phyloP scores from a whole-genome alignment of 2,797 vertebrate genomes.

The Pantherophis vulpinus region DNA sequence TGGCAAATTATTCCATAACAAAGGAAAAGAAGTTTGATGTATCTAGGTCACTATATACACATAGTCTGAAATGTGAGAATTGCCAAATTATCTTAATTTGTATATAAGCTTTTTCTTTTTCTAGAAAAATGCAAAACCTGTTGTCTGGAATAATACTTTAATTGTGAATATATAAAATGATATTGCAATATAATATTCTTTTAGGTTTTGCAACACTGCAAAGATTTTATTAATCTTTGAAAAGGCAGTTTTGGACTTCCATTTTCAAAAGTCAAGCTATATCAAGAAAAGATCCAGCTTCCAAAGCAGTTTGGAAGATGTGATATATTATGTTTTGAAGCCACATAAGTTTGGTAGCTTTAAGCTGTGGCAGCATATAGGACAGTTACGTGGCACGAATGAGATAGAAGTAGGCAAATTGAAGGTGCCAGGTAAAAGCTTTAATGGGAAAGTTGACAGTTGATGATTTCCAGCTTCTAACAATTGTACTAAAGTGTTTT shows the following conservation, averaged over 20 bases:
- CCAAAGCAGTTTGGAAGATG: neutral
- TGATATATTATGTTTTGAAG: neutral
- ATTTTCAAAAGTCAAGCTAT: neutral
- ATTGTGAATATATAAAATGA: neutral
- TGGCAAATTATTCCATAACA: neutral
- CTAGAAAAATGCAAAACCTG: neutral
- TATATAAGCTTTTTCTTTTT: neutral
- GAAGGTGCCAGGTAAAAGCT: neutral
- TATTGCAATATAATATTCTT: neutral
- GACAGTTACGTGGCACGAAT: no score
- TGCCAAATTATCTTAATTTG: neutral
- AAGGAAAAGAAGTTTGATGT: neutral
- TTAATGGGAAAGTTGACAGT: neutral
- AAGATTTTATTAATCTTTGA: neutral
- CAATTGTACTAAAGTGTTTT: conserved; percentile 22
- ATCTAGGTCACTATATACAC: neutral
- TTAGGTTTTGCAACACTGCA: neutral
- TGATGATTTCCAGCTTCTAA: neutral
- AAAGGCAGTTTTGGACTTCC: neutral
- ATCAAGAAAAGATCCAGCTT: neutral
- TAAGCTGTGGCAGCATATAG: neutral
- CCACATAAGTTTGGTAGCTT: neutral
- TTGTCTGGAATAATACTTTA: neutral
- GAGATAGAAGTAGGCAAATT: neutral
- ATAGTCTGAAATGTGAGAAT: neutral